Conservation (phyloP, 2,888 invertebrate species). For the Eucera pruinosa region DNA sequence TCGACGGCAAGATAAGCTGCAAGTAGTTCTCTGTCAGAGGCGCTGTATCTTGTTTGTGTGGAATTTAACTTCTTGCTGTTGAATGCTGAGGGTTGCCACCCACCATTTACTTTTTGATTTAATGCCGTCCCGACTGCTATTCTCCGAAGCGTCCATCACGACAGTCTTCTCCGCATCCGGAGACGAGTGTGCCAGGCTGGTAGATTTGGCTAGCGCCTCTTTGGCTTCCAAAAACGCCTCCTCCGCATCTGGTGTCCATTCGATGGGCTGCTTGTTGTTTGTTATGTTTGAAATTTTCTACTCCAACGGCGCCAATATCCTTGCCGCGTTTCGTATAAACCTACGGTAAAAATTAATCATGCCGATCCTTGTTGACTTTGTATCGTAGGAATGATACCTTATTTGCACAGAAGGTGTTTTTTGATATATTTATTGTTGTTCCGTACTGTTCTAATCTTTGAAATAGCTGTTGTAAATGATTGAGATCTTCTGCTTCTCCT, state of each 20-base stretch:
- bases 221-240: no score
- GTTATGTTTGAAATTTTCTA: background rate
- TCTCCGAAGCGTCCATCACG: background rate
- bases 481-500: background rate
- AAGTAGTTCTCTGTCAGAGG: slow-evolving; percentile 2
- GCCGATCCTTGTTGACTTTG: background rate
- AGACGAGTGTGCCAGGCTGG: no score
- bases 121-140: slow-evolving; percentile 43
- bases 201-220: no score
- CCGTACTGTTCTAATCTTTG: background rate
- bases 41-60: background rate
- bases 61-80: background rate
- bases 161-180: background rate
- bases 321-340: background rate
- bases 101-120: slow-evolving; percentile 20
- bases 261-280: no score
- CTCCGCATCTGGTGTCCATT: no score
- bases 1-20: background rate
- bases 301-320: background rate
- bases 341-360: slow-evolving; percentile 25
- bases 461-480: background rate
- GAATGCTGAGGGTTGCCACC: slow-evolving; percentile 38
- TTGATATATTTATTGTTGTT: background rate
- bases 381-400: slow-evolving; percentile 16
- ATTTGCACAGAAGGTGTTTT: slow-evolving; percentile 1